Evolutionary conservation across 2,113 vertebrate species (phyloP).

Genomic region (Cololabis saira): DNA sequence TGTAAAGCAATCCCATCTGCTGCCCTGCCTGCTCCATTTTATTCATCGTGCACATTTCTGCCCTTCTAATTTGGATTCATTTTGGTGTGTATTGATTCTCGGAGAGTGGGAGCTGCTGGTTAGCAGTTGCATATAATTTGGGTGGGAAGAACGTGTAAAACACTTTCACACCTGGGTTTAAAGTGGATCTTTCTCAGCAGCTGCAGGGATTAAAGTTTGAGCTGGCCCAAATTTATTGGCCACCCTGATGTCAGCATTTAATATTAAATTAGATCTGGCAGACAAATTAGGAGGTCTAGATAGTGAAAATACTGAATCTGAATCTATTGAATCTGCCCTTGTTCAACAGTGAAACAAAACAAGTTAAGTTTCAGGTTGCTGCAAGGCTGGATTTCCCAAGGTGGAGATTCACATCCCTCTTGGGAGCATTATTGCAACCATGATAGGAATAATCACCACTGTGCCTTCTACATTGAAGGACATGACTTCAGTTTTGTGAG

Average conservation of each 20-base stretch:
- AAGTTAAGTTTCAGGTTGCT: too few relatives aligned
- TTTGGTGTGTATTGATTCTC: constrained; percentile 42
- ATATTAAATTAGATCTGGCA: constrained; percentile 31
- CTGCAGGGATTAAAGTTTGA: constrained; percentile 5
- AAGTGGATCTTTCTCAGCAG: constrained; percentile 1
- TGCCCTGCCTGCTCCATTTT: constrained; percentile 36
- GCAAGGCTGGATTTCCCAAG: too few relatives aligned
- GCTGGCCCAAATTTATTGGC: constrained; percentile 4
- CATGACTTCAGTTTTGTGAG: too few relatives aligned
- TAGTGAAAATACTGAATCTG: neutral
- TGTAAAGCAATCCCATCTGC: constrained; percentile 64
- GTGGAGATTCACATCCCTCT: too few relatives aligned
- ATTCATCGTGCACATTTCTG: constrained; percentile 29
- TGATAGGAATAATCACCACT: too few relatives aligned
- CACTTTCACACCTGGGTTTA: neutral
- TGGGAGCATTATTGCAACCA: too few relatives aligned
- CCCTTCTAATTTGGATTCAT: constrained; percentile 27
- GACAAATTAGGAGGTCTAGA: constrained; percentile 25
- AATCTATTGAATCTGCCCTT: too few relatives aligned
- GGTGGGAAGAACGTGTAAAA: neutral
- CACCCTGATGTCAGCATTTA: constrained; percentile 17
- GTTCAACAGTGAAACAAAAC: too few relatives aligned
- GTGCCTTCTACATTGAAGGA: too few relatives aligned
- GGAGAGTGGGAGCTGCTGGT: neutral
- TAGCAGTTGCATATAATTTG: constrained; percentile 4